A percentile compares a stretch with the other conserved stretches of the same genome.
Conservation (phyloP, 2,888 invertebrate species). For the Campoletis raptor region DNA sequence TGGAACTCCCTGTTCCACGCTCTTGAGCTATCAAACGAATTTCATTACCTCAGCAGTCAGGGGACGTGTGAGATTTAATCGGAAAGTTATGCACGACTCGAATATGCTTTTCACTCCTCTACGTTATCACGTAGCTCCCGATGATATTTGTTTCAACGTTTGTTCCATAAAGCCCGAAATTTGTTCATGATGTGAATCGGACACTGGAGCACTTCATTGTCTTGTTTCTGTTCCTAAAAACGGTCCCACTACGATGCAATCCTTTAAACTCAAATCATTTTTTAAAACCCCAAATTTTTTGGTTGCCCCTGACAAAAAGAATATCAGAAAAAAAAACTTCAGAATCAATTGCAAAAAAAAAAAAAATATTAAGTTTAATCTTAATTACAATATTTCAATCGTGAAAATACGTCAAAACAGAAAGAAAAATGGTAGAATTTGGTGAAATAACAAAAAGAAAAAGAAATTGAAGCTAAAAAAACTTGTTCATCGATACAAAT, state of each 20-base stretch:
- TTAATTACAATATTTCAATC: neutral
- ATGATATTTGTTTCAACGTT: constrained; percentile 25
- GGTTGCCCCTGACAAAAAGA: neutral
- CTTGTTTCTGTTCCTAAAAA: neutral
- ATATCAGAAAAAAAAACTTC: neutral
- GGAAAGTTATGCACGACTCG: constrained; percentile 62
- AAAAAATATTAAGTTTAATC: neutral
- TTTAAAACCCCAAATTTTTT: neutral
- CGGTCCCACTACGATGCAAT: neutral
- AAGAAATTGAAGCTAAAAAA: neutral
- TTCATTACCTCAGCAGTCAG: constrained; percentile 65
- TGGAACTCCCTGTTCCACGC: constrained; percentile 1
- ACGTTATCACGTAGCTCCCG: constrained; percentile 57
- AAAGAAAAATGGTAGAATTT: neutral
- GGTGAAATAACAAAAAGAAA: neutral
- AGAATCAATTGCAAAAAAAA: neutral
- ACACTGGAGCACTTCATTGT: neutral
- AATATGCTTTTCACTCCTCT: constrained; percentile 45
- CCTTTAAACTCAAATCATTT: neutral
- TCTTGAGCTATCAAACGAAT: constrained; percentile 69
- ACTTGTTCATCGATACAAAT: neutral
- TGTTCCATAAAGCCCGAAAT: neutral
- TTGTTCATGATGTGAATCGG: neutral
- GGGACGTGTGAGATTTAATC: constrained; percentile 66
- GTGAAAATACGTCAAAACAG: no score